Evolutionary conservation across 2,113 vertebrate genomes (phyloP).

Genomic region (Eubucco bourcierii): DNA sequence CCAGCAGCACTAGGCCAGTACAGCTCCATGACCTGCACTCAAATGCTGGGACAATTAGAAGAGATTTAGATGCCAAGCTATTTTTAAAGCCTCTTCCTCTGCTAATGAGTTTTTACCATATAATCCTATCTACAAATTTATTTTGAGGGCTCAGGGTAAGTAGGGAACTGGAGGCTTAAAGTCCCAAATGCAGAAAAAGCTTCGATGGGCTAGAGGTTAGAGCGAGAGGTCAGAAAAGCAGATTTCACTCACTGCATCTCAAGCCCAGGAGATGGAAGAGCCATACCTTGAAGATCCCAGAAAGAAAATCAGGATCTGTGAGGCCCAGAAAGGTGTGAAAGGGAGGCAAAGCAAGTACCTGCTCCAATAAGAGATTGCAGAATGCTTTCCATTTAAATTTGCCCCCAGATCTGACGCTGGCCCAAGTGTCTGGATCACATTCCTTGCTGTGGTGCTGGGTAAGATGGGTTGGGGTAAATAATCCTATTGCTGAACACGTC

Average conservation of each 20-base stretch:
- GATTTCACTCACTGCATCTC: neutral
- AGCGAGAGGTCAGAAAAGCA: neutral
- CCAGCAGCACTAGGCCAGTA: neutral
- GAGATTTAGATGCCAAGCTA: constrained; percentile 9
- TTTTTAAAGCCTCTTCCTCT: constrained; percentile 35
- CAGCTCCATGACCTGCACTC: neutral
- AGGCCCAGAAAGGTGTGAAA: neutral
- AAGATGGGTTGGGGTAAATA: neutral
- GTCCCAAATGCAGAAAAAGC: constrained; percentile 8
- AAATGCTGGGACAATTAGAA: neutral
- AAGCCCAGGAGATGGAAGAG: neutral
- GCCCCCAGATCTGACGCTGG: neutral
- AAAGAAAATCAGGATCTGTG: neutral
- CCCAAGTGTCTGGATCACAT: neutral
- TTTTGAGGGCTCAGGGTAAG: neutral
- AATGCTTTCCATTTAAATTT: neutral
- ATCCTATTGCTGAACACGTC: neutral
- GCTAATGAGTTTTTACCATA: neutral
- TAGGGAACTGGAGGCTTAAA: neutral
- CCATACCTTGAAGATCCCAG: neutral
- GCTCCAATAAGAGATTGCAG: neutral
- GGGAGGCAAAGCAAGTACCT: neutral
- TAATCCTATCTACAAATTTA: constrained; percentile 41
- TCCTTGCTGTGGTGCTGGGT: neutral
- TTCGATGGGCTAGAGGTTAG: neutral